Evolutionary conservation across 2,113 vertebrate genomes (phyloP).

Genomic region (Fukomys damarensis): DNA sequence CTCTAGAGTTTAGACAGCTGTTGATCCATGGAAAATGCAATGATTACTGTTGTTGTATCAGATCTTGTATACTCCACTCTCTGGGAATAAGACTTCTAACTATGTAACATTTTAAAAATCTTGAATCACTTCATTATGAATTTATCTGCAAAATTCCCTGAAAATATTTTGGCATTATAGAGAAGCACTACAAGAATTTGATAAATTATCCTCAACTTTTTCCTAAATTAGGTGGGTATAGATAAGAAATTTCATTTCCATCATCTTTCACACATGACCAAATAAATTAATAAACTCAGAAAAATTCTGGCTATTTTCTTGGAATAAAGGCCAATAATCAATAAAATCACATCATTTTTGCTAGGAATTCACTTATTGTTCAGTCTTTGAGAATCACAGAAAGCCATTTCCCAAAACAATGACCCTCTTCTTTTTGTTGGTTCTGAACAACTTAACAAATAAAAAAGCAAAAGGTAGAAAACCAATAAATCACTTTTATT

Average conservation of each 20-base stretch:
- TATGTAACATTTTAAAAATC: not conserved
- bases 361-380: not conserved
- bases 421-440: not conserved
- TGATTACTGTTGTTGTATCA: not conserved
- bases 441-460: conserved; percentile 4
- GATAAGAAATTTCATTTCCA: not conserved
- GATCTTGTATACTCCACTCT: not conserved
- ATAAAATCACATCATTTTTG: not conserved
- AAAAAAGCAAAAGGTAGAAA: not conserved
- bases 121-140: not conserved
- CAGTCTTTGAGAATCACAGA: not conserved
- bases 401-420: not conserved
- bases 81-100: not conserved
- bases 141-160: not conserved
- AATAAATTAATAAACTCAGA: conserved; percentile 6
- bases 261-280: not conserved
- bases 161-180: not conserved
- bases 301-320: not conserved
- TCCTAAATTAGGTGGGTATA: not conserved
- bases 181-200: not conserved
- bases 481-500: not conserved
- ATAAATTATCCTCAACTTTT: not conserved
- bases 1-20: not conserved
- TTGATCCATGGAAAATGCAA: not conserved
- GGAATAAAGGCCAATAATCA: not conserved